These are phyloP conservation scores for Trichonephila clavipes DNA, from an alignment of 1,140 invertebrate species.

Conservation along the genomic window DNA sequence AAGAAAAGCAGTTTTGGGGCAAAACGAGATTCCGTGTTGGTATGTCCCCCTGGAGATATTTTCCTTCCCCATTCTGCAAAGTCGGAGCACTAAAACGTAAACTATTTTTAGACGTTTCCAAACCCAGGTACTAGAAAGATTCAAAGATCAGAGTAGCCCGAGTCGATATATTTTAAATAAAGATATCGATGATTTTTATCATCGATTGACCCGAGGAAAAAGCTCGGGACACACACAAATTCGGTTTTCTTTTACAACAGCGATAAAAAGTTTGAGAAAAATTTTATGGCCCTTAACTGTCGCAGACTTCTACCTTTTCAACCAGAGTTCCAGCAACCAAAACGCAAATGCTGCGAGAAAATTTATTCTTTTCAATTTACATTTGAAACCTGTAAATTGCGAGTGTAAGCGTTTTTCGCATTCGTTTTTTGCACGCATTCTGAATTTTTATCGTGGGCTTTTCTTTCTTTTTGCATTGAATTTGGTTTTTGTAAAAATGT, in stretches of 20 bases:
- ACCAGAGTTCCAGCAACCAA: not conserved
- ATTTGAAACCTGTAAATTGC: constrained; percentile 16
- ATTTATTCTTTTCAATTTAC: constrained; percentile 31
- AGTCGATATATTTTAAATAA: constrained; percentile 46
- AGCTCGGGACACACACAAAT: not conserved
- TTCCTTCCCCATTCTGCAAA: not conserved
- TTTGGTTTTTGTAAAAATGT: not conserved
- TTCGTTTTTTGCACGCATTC: constrained; percentile 30
- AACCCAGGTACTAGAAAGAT: not conserved
- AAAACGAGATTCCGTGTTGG: not conserved
- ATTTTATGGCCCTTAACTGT: constrained; percentile 44
- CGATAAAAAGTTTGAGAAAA: constrained; percentile 39
- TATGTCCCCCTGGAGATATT: constrained; percentile 21
- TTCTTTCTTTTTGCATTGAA: not conserved
- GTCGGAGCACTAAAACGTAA: not conserved
- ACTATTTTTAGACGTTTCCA: constrained; percentile 11
- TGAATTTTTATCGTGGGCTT: not conserved
- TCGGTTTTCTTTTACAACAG: constrained; percentile 29
- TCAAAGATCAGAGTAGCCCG: not conserved
- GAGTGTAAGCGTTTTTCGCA: not conserved
- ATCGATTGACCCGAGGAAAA: constrained; percentile 48
- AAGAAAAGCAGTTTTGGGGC: not conserved
- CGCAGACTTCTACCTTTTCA: not conserved
- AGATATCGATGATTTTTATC: constrained; percentile 51
- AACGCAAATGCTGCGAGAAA: constrained; percentile 2